Evolutionary conservation across 2,113 vertebrate species (phyloP).

Genomic region (Pelusios castaneus): DNA sequence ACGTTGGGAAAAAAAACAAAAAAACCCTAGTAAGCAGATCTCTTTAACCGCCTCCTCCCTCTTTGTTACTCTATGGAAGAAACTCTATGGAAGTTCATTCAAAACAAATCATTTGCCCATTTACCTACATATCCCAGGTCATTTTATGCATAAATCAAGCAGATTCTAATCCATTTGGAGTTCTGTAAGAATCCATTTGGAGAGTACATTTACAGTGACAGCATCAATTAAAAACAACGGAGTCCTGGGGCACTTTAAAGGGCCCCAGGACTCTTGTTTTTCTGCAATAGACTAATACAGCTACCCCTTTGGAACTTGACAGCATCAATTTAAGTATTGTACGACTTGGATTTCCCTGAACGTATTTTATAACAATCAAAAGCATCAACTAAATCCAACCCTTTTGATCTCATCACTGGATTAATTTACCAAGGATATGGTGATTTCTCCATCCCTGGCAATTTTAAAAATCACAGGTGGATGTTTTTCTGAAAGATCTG

Average conservation of each 20-base stretch:
- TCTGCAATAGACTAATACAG: too few species aligned
- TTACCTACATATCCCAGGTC: too few species aligned
- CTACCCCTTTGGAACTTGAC: too few species aligned
- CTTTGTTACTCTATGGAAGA: not conserved
- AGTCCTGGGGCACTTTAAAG: too few species aligned
- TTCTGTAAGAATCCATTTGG: not conserved
- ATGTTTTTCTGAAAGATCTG: too few species aligned
- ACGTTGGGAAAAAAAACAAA: too few species aligned
- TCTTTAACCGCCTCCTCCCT: not conserved
- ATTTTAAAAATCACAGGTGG: too few species aligned
- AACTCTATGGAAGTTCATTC: not conserved
- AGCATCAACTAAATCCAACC: not conserved
- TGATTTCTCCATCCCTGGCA: too few species aligned
- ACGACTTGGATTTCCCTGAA: not conserved
- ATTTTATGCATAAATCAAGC: not conserved
- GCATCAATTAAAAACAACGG: too few species aligned
- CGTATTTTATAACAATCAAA: not conserved
- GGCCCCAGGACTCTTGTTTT: too few species aligned
- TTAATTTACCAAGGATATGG: too few species aligned
- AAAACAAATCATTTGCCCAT: not conserved
- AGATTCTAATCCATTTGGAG: not conserved
- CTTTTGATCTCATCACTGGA: too few species aligned
- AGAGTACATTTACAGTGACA: not conserved
- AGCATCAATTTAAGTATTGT: rapidly evolving
- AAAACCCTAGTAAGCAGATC: not conserved